These are phyloP conservation scores for Todus mexicanus DNA, from an alignment of 2,797 vertebrate species.

Conservation along the genomic window DNA sequence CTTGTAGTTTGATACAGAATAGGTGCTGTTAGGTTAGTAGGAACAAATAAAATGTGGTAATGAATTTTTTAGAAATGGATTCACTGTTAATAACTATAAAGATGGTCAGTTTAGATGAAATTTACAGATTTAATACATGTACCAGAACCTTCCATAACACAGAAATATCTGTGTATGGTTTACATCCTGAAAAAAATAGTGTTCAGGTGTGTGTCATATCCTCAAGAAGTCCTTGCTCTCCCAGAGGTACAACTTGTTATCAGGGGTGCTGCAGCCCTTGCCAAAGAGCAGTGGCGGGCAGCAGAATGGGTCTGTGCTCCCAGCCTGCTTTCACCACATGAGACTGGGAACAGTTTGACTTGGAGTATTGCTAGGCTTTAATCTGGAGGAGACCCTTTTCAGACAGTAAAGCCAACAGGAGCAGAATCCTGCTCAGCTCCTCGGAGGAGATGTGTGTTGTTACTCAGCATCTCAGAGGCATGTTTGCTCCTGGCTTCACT, in stretches of 20 bases:
- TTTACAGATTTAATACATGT: neutral
- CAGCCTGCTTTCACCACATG: neutral
- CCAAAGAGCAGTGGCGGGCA: rapidly evolving
- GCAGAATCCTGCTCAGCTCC: neutral
- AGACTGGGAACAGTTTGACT: neutral
- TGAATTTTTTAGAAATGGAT: neutral
- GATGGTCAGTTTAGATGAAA: neutral
- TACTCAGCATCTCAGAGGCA: neutral
- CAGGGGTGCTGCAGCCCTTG: neutral
- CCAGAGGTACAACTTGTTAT: neutral
- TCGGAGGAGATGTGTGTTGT: neutral
- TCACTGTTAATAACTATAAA: neutral
- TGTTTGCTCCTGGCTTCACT: neutral
- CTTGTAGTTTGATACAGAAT: neutral
- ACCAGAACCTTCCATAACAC: neutral
- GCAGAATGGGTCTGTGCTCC: neutral
- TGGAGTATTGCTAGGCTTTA: neutral
- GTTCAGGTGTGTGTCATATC: neutral
- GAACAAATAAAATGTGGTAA: neutral
- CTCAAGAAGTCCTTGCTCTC: neutral
- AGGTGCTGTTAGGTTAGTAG: neutral
- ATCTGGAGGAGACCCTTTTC: neutral
- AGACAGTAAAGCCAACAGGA: neutral
- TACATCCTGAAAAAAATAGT: neutral
- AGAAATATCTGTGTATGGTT: neutral